Conservation (phyloP, 53 echinoderm and acorn worm species). For the Mesocentrotus franciscanus region DNA sequence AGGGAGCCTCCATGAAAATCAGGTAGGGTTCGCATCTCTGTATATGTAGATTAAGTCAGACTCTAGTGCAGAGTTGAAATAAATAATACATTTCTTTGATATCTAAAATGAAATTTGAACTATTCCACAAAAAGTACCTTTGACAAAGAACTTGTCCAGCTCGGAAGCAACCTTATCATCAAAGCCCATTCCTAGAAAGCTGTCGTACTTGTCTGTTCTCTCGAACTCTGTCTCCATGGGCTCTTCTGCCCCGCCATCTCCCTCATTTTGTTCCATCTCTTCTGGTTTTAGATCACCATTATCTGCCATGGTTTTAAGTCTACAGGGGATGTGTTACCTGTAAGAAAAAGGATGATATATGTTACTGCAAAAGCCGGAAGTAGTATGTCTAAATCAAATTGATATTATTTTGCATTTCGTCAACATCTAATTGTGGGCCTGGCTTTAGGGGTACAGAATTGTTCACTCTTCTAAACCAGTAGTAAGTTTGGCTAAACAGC, state of each 20-base stretch:
- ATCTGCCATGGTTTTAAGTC: constrained; percentile 52
- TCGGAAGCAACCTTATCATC: constrained; percentile 89
- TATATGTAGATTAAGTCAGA: background rate
- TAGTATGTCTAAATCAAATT: background rate
- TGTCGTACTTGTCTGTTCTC: constrained; percentile 91
- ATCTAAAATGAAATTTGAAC: background rate
- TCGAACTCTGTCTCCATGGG: constrained; percentile 90
- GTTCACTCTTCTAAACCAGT: no score
- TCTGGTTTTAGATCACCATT: constrained; percentile 77
- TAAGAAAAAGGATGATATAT: background rate
- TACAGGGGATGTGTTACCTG: constrained; percentile 47
- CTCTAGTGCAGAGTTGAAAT: background rate
- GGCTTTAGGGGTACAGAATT: no score
- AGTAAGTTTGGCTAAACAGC: no score
- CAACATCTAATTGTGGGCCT: no score
- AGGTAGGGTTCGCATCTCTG: no score
- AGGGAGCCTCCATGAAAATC: no score
- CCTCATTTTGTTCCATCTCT: constrained; percentile 77
- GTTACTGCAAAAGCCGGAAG: background rate
- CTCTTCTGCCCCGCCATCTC: constrained; percentile 73
- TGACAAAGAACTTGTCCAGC: constrained; percentile 85
- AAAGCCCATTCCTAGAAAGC: constrained; percentile 89
- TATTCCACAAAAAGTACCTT: constrained; percentile 49
- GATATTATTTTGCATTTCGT: no score
- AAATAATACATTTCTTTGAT: background rate